These are phyloP conservation scores for Exephanes ischioxanthus DNA, from an alignment of 2,888 invertebrate species.

Conservation along the genomic window DNA sequence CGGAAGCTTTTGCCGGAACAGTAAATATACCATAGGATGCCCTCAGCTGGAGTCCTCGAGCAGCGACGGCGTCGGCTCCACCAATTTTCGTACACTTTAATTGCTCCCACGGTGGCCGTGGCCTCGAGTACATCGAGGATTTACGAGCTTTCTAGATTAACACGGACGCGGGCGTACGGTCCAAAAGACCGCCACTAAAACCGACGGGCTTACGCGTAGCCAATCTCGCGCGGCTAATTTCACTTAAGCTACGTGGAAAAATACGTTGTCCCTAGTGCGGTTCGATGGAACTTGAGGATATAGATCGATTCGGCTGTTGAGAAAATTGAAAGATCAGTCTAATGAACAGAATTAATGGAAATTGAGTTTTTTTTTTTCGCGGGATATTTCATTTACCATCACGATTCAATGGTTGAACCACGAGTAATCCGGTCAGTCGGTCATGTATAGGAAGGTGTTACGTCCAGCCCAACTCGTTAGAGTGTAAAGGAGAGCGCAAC, in stretches of 20 bases:
- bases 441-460: no score
- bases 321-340: background rate
- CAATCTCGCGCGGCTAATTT: constrained; percentile 44
- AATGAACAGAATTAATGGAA: no score
- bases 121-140: constrained; percentile 59
- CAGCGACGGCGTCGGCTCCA: constrained; percentile 30
- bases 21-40: constrained; percentile 51
- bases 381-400: no score
- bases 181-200: constrained; percentile 38
- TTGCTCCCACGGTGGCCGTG: constrained; percentile 55
- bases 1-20: constrained; percentile 54
- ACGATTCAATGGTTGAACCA: no score
- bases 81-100: constrained; percentile 63
- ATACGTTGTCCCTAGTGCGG: background rate
- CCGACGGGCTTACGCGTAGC: constrained; percentile 31
- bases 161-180: constrained; percentile 53
- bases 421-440: no score
- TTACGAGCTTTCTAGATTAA: constrained; percentile 64
- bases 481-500: no score
- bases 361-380: no score
- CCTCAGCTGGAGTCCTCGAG: constrained; percentile 7
- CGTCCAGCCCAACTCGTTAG: no score
- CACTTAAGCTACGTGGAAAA: constrained; percentile 20
- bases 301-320: constrained; percentile 5
- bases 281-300: background rate